These are phyloP conservation scores for Dolichopus griseipennis DNA, from an alignment of 2,888 invertebrate species.

Conservation along the genomic window DNA sequence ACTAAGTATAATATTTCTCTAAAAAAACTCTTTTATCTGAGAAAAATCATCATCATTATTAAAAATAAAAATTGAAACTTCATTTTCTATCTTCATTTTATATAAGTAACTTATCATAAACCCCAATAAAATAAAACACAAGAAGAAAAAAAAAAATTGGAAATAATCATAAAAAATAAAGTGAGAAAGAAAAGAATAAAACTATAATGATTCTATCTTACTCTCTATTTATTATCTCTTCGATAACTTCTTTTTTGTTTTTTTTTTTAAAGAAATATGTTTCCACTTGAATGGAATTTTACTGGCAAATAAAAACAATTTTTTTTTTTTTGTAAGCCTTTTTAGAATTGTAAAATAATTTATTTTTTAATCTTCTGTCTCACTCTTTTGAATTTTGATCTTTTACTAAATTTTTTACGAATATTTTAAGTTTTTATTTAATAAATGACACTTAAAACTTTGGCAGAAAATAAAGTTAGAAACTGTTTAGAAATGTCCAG, in stretches of 20 bases:
- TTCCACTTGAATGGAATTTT: constrained; percentile 1
- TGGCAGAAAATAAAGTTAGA: no score
- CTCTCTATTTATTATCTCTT: constrained; percentile 6
- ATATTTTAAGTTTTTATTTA: no score
- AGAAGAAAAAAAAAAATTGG: no score
- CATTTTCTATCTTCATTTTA: not conserved
- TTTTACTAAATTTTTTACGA: no score
- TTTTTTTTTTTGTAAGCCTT: no score
- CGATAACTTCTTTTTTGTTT: not conserved
- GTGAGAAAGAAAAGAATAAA: not conserved
- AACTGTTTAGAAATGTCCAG: no score
- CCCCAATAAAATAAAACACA: no score
- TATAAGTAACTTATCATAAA: not conserved
- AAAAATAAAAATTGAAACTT: not conserved
- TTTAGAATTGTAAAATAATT: no score
- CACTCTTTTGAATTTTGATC: no score
- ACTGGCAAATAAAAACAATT: not conserved
- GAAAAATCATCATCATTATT: not conserved
- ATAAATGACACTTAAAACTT: no score
- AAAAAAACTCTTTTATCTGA: not conserved
- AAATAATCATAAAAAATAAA: not conserved
- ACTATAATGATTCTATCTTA: not conserved
- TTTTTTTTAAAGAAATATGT: not conserved
- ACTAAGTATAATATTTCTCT: not conserved
- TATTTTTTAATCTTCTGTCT: no score